Evolutionary conservation across 2,797 vertebrate genomes (phyloP).

Genomic region (Onychomys arenicola): DNA sequence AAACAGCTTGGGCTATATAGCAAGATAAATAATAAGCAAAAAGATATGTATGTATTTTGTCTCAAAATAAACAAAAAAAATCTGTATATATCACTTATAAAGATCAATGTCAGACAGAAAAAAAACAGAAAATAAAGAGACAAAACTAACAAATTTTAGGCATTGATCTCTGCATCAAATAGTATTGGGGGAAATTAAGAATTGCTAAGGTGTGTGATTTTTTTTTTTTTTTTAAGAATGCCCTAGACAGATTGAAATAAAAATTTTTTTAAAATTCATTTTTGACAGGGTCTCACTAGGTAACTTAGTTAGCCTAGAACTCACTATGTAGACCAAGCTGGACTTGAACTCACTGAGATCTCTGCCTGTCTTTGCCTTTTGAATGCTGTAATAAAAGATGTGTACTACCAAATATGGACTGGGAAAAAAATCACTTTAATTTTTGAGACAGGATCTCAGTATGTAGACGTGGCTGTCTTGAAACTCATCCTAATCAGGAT

Average conservation of each 20-base stretch:
- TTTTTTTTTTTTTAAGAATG: constrained; percentile 51
- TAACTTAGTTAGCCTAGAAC: neutral
- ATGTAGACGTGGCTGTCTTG: neutral
- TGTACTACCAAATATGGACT: no score
- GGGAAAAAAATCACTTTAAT: neutral
- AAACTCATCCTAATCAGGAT: neutral
- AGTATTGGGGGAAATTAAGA: neutral
- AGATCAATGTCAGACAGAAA: neutral
- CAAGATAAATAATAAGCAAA: neutral
- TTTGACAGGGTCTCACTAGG: neutral
- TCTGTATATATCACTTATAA: neutral
- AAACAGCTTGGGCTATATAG: neutral
- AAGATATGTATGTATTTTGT: neutral
- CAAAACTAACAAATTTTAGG: neutral
- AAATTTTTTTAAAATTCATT: neutral
- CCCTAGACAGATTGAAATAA: neutral
- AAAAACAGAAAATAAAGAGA: neutral
- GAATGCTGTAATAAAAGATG: neutral
- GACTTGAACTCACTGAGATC: neutral
- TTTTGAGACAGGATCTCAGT: neutral
- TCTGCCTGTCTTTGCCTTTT: neutral
- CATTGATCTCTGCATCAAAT: neutral
- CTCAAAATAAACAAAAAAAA: neutral
- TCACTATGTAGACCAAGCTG: neutral
- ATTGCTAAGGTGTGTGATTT: neutral